Conservation (phyloP, 2,888 invertebrate genomes). For the Melieria omissa region DNA sequence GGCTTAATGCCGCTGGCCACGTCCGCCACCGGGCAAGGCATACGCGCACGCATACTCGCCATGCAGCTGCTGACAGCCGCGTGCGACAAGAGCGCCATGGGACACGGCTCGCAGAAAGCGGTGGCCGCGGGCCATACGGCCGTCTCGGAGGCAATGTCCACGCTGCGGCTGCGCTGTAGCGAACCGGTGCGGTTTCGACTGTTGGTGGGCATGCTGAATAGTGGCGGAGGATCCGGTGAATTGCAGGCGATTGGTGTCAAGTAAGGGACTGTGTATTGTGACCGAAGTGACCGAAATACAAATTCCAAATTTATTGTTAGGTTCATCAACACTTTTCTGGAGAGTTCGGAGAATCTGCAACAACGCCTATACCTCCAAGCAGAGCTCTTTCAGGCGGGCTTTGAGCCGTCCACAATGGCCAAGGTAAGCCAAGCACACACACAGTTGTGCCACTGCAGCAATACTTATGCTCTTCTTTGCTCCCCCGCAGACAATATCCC, state of each 20-base stretch:
- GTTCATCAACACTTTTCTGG: conserved; percentile 86
- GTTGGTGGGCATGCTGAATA: conserved; percentile 87
- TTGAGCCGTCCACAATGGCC: conserved; percentile 70
- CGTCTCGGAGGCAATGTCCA: conserved; percentile 91
- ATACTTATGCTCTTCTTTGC: neutral
- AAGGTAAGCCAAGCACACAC: conserved; percentile 59
- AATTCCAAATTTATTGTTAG: conserved; percentile 47
- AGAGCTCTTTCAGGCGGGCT: conserved; percentile 84
- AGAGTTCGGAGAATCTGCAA: conserved; percentile 80
- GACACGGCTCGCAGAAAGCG: conserved; percentile 62
- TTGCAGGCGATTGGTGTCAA: conserved; percentile 82
- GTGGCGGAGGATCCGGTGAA: conserved; percentile 78
- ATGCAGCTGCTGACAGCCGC: conserved; percentile 88
- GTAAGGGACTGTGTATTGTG: conserved; percentile 39
- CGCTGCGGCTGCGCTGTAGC: conserved; percentile 85
- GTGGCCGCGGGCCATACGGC: conserved; percentile 82
- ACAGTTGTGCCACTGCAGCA: neutral
- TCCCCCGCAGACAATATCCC: conserved; percentile 72
- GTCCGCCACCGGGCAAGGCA: conserved; percentile 88
- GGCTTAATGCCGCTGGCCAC: conserved; percentile 87
- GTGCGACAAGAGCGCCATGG: conserved; percentile 72
- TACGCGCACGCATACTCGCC: conserved; percentile 84
- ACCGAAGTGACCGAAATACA: neutral
- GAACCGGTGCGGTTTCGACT: conserved; percentile 94
- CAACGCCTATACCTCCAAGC: conserved; percentile 86